Base-by-base conservation (phyloP, 2,888 invertebrate species). In the Acanthosoma haemorrhoidale region DNA sequence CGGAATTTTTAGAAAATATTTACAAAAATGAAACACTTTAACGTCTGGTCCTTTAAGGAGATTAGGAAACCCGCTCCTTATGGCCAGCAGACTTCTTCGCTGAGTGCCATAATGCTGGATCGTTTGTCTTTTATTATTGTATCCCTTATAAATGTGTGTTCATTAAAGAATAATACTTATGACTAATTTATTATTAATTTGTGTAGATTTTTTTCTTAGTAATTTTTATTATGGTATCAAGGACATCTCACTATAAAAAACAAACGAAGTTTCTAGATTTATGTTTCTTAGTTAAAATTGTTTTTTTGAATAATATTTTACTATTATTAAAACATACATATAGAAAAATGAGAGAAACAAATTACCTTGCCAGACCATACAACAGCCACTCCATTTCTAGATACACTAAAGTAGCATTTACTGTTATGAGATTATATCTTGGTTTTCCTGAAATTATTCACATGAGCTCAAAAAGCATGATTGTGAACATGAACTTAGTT, bases 1-100 rank as follows among this genome's bases (percentile, higher is more conserved):
- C 71, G 34, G 13, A 57, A 9, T 70, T 72, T 36, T 59, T 74
- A 32, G 70, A 70, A 18, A 39, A 34, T 32, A 15, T 72, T 36
- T 38, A 43, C n/a, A 66, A 31, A 15, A 67, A 57, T 67, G 67
- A 67, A 67, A 34, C 41, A 13, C 29, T 57, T 16, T 67, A 67
- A 67, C 67, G 32, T 64, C 21, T 25, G 29, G 36, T 29, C 38
- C 38, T 64, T 41, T 25, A 41, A 29, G 25, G 39, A 38, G 39
- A 25, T 29, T 41, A 41, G 64, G 11, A 16, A 34, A 11, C 25
- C 11, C 29, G 32, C 31, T 16, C 3, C 32, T 15, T 11, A 31
- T 3, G 34, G 31, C 59, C n/a, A 59, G 16, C 29, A 31, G n/a
- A 41, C 32, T 18, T 59, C 1, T 59, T 34, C 32, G 16, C 32